Base-by-base conservation (phyloP, 2,113 vertebrate genomes). In the Arvicanthis niloticus region DNA sequence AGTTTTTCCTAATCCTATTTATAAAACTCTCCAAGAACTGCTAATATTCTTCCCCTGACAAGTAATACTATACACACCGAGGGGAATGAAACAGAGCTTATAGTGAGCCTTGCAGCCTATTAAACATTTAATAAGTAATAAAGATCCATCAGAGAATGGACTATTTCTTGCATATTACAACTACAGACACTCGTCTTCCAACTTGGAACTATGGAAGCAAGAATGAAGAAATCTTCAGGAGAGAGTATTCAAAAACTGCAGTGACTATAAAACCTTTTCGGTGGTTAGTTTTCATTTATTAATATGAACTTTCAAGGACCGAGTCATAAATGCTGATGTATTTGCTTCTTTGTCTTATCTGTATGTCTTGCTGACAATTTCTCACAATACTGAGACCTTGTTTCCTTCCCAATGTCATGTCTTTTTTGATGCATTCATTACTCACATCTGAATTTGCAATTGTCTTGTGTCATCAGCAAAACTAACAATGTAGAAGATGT, bases 41-140 rank as follows among this genome's bases (percentile, higher is more conserved):
- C 53, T 94, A 97, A 87, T 48, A 96, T 97, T 96, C 93, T 98
- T 98, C 95, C 95, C 84, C 96, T 98, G 97, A 98, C 96, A 97
- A 97, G 96, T 90, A 97, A 97, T 88, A 96, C 88, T 84, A 97
- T 97, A 98, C 97, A 97, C 98, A 98, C 95, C 86, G 42, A 94
- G 92, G 91, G 97, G 97, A 93, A 97, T 97, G 96, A 98, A 98
- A 97, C 93, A 91, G 92, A 98, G 93, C 97, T 97, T 88, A 96
- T 89, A 98, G 96, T 95, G 96, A 96, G 95, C 89, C 98, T 97
- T 96, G 89, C 80, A 98, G 95, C 85, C 97, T 98, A 98, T 98
- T 98, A 98, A 98, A 98, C 97, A 98, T 98, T 98, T 98, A 98
- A 96, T 97, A 98, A 96, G 94, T 92, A 98, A 98, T 98, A 98